Evolutionary conservation across 2,888 invertebrate genomes (phyloP), one percentile per base, ranked within the genome.

Genomic region (Amphipyra berbera): DNA sequence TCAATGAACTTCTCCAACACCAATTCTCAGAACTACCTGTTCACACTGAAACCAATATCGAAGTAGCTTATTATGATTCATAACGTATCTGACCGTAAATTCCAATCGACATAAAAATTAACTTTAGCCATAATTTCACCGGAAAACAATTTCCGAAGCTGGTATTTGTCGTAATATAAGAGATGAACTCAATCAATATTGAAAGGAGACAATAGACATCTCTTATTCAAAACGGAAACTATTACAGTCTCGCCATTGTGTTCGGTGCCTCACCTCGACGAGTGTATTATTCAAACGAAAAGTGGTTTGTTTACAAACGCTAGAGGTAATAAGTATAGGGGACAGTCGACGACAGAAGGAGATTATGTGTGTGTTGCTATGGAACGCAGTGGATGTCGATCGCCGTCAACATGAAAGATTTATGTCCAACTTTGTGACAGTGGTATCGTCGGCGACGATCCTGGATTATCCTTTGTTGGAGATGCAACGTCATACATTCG

Each of bases 201-300:
- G 88, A 83, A 86, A 83, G 85, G 86, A 94, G 91, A 95, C 94
- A 95, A 95, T 93, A 83, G 92, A 80, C 89, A 90, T 90, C 89
- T 90, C 92, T 90, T 91, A 92, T 92, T 93, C 90, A 90, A 90
- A 94, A 91, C 93, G 94, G 94, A 94, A 95, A 94, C 94, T 94
- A 92, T 94, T 94, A 95, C 88, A 88, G 89, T 79, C 82, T 86
- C 82, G 86, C 92, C 85, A 94, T 94, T 95, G 94, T 95, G 86
- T 93, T 90, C 89, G 82, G 83, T 82, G 89, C 89, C 90, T 93
- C 91, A 90, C 91, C 92, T 92, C 88, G 82, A 82, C 83, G 85
- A 88, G 88, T 89, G 86, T 89, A 91, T 94, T 93, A 94, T 94
- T 92, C 91, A 93, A 91, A 91, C 87, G 87, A 90, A 92, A 91